These are phyloP conservation scores for Cyclura pinguis DNA, from an alignment of 2,797 vertebrate species.

Conservation along the genomic window DNA sequence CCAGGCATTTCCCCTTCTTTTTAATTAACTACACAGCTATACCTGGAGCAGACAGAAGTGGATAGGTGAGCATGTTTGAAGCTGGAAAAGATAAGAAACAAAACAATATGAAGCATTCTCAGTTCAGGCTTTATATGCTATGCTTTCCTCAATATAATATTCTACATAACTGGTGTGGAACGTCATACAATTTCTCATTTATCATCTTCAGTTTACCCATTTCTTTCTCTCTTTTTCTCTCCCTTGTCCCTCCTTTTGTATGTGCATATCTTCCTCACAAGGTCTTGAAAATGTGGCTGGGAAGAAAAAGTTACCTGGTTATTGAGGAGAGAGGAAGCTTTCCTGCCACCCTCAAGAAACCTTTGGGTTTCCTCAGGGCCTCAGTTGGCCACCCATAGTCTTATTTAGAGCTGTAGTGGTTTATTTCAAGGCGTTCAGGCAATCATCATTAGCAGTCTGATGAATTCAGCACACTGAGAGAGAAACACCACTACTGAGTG, in stretches of 20 bases:
- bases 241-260: not conserved
- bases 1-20: slow-evolving; percentile 45
- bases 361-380: too few relatives aligned
- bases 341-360: too few relatives aligned
- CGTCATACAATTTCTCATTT: not conserved
- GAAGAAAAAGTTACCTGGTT: not conserved
- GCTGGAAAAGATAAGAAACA: not conserved
- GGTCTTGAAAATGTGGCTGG: not conserved
- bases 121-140: not conserved
- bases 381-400: not conserved
- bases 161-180: not conserved
- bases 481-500: too few relatives aligned
- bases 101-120: not conserved
- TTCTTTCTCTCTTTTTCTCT: too few relatives aligned
- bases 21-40: slow-evolving; percentile 55
- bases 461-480: too few relatives aligned
- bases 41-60: not conserved
- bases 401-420: not conserved
- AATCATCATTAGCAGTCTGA: too few relatives aligned
- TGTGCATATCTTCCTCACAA: not conserved
- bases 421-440: too few relatives aligned
- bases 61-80: not conserved
- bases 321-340: not conserved
- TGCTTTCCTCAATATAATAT: not conserved
- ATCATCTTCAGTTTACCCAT: not conserved